A percentile compares a stretch with the other conserved stretches of the same genome.
Conservation (phyloP, 2,888 invertebrate species). For the Spatulosminthurus flaviceps region DNA sequence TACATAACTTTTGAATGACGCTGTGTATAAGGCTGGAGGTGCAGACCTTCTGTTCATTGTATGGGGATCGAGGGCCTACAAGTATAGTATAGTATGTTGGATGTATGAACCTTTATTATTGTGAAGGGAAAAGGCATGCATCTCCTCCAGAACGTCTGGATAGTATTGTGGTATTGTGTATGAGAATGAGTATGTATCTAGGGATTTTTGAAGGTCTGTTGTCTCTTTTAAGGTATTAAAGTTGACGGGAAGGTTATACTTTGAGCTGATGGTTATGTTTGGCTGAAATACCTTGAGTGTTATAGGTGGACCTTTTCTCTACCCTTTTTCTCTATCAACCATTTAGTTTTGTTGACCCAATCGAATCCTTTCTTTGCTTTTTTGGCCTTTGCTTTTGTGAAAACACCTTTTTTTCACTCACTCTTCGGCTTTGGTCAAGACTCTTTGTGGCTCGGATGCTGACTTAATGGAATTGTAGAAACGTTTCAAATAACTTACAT, state of each 20-base stretch:
- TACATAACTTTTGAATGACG: not conserved
- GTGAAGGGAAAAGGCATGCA: not conserved
- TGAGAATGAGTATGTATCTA: no score
- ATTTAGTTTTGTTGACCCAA: conserved; percentile 40
- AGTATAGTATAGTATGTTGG: not conserved
- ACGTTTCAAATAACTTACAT: no score
- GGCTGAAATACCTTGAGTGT: no score
- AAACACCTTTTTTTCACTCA: not conserved
- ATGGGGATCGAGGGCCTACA: not conserved
- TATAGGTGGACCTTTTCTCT: not conserved
- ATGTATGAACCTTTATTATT: not conserved
- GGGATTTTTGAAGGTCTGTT: no score
- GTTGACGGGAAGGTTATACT: no score
- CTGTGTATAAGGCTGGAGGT: not conserved
- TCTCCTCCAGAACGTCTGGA: conserved; percentile 8
- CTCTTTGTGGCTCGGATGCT: not conserved
- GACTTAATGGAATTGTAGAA: no score
- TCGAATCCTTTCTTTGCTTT: conserved; percentile 13
- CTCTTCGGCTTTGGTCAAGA: not conserved
- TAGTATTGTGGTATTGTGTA: not conserved
- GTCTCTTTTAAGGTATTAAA: no score
- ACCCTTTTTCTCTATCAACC: conserved; percentile 12
- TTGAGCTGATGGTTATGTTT: no score
- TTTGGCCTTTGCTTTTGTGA: not conserved
- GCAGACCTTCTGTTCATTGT: no score